phyloP scores from a whole-genome alignment of 1,140 invertebrate species.

The Cataglyphis hispanica region DNA sequence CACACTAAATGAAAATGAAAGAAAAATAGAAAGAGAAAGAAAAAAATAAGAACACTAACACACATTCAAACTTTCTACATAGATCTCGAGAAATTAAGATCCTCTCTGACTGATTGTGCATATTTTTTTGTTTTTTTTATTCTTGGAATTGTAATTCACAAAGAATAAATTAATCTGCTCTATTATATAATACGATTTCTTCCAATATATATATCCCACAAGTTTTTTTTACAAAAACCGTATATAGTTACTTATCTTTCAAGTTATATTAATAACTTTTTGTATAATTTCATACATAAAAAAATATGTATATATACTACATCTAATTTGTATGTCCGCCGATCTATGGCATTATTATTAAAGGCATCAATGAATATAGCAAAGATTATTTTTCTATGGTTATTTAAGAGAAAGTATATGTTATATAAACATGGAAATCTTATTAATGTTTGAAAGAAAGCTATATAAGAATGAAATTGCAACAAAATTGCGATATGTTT shows the following conservation, averaged over 20 bases:
- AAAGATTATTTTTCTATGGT: constrained; percentile 9
- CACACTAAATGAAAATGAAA: not conserved
- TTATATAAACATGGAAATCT: constrained; percentile 2
- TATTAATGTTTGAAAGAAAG: not conserved
- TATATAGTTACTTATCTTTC: constrained; percentile 11
- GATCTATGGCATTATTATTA: constrained; percentile 21
- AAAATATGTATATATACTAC: not conserved
- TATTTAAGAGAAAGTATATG: not conserved
- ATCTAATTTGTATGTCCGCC: not conserved
- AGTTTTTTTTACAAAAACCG: constrained; percentile 11
- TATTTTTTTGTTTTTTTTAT: constrained; percentile 8
- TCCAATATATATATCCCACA: not conserved
- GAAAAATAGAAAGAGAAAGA: not conserved
- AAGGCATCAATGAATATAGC: constrained; percentile 27
- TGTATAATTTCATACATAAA: constrained; percentile 7
- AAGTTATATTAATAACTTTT: constrained; percentile 9
- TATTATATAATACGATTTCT: not conserved
- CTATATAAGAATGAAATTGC: not conserved
- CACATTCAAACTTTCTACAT: too few species aligned
- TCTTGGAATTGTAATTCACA: not conserved
- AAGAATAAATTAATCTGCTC: constrained; percentile 40
- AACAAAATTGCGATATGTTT: not conserved
- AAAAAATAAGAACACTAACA: not conserved
- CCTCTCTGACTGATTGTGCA: not conserved
- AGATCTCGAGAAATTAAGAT: constrained; percentile 1